Conservation (phyloP, 2,888 invertebrate species). For the Lathronympha strigana region DNA sequence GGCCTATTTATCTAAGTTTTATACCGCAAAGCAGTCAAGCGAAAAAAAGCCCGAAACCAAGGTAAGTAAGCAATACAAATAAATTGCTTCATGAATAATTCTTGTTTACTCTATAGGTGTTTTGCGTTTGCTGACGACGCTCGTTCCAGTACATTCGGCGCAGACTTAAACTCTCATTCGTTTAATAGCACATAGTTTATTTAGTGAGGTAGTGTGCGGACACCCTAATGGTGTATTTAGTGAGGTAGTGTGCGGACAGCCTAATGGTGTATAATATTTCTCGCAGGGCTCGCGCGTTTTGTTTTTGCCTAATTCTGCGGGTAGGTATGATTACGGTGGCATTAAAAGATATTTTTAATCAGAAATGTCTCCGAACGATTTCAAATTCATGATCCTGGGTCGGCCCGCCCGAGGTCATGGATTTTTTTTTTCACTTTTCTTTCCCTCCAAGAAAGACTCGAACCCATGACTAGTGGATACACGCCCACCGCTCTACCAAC, state of each 20-base stretch:
- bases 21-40: slow-evolving; percentile 45
- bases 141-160: slow-evolving; percentile 64
- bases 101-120: slow-evolving; percentile 54
- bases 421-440: no score
- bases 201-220: slow-evolving; percentile 59
- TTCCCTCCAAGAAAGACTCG: no score
- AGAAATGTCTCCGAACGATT: not conserved
- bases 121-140: slow-evolving; percentile 64
- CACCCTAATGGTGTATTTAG: slow-evolving; percentile 64
- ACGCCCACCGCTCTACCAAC: no score
- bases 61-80: slow-evolving; percentile 79
- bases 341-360: slow-evolving; percentile 15
- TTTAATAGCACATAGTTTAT: slow-evolving; percentile 76
- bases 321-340: slow-evolving; percentile 7
- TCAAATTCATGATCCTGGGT: no score
- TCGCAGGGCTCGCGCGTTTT: slow-evolving; percentile 57
- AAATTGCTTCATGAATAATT: slow-evolving; percentile 81
- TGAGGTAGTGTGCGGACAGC: slow-evolving; percentile 58
- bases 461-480: no score
- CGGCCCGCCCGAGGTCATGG: no score
- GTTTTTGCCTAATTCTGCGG: slow-evolving; percentile 51
- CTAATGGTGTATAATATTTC: slow-evolving; percentile 70
- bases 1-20: slow-evolving; percentile 32
- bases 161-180: slow-evolving; percentile 80
- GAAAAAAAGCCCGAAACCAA: slow-evolving; percentile 55